phyloP scores from a whole-genome alignment of 2,888 invertebrate species.

The Nemurella pictetii region DNA sequence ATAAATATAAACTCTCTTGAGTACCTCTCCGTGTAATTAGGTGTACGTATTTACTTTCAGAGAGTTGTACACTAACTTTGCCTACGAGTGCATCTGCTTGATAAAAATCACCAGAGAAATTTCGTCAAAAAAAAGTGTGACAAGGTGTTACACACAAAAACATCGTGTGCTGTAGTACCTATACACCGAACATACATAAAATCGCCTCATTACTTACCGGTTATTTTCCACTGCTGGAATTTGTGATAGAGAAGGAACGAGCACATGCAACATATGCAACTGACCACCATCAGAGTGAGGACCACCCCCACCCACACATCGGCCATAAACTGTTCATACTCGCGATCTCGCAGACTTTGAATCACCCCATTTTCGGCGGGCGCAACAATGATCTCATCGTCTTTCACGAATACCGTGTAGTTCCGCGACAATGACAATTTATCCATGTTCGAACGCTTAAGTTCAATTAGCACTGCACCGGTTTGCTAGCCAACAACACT shows the following conservation, averaged over 20 bases:
- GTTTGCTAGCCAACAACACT: background rate
- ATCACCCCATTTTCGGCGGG: conserved; percentile 36
- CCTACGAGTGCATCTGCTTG: too few species aligned
- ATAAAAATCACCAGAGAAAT: too few species aligned
- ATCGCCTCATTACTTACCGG: conserved; percentile 54
- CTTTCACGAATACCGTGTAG: conserved; percentile 21
- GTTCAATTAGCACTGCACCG: background rate
- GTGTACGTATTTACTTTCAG: too few species aligned
- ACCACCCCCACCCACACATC: conserved; percentile 67
- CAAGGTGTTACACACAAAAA: too few species aligned
- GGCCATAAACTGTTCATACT: conserved; percentile 61
- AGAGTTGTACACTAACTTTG: too few species aligned
- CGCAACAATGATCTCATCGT: conserved; percentile 37
- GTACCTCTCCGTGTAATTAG: too few species aligned
- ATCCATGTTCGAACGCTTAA: background rate
- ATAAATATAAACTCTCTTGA: too few species aligned
- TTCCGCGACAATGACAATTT: background rate
- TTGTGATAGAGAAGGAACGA: conserved; percentile 66
- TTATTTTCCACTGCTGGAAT: conserved; percentile 65
- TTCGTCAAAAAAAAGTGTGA: too few species aligned
- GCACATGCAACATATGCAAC: conserved; percentile 65
- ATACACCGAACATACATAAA: background rate
- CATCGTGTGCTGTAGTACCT: too few species aligned
- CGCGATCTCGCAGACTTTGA: conserved; percentile 49
- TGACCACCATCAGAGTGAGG: conserved; percentile 61